Base-by-base conservation (phyloP, 2,797 vertebrate species). In the Jordanella pulchra region DNA sequence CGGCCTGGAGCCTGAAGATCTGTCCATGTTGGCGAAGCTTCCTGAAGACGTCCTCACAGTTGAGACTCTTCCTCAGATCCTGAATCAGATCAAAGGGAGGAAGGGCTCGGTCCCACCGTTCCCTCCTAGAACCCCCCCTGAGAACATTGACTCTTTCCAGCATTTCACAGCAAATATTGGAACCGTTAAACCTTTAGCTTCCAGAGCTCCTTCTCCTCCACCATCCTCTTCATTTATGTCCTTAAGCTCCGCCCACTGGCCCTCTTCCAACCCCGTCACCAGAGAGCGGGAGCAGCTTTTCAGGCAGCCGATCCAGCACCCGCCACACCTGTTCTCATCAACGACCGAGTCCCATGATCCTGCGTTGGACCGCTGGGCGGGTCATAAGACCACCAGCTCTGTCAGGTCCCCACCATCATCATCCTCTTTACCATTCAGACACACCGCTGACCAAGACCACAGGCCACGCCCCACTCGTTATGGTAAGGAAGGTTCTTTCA, bases 21-120 rank as follows among this genome's bases (percentile, higher is more conserved):
- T 94, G 73, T 80, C 91, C n/a, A 73, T 90, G 23, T 87, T 95
- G 6, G 92, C 93, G 1, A 75, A 93, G 69, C 83, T 95, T 15
- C 94, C 94, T 0, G 94, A 94, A 69, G 88, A 94, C 32, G 80
- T 91, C 65, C 88, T 94, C 27, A 94, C 90, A 0, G 69, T 94
- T 0, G 92, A 94, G 60, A 89, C 89, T 0, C 90, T 94, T 73
- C 92, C 94, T 2, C 85, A 84, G 0, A 74, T 94, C 53, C 92
- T 95, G 63, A 68, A 81, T 6, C 87, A 94, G 80, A 86, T 94
- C n/a, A 93, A 94, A 83, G 88, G 86, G 5, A 81, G 78, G 65
- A 86, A 73, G 48, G 84, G 65, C 0, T 42, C 58, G 0, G 0
- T 64, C 44, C 77, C n/a, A 12, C 68, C 69, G 25, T 69, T 67